A percentile compares a stretch with the other conserved stretches of the same genome.
phyloP scores from a whole-genome alignment of 2,113 vertebrate genomes.

The Pomatorhinus ruficollis region DNA sequence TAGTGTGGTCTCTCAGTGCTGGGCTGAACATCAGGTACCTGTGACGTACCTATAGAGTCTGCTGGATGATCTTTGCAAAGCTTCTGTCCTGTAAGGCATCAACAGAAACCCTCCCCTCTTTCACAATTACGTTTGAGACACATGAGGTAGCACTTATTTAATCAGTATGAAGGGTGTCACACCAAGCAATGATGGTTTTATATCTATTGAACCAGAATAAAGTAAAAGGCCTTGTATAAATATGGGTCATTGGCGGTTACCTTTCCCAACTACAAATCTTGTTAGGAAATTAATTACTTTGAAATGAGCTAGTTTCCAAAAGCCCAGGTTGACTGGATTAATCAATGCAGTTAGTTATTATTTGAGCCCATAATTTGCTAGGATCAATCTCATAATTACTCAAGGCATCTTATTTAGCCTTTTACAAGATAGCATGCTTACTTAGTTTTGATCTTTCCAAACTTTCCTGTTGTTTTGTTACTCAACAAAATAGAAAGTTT shows the following conservation, averaged over 20 bases:
- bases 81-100: background rate
- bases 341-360: background rate
- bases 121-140: background rate
- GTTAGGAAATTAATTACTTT: conserved; percentile 24
- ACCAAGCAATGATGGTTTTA: background rate
- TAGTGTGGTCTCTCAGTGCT: background rate
- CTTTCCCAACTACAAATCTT: background rate
- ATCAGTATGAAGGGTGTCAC: background rate
- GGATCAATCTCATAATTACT: conserved; percentile 2
- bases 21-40: background rate
- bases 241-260: background rate
- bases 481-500: background rate
- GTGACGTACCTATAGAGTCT: background rate
- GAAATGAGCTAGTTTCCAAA: conserved; percentile 2
- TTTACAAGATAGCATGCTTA: background rate
- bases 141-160: background rate
- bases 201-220: background rate
- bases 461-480: background rate
- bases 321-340: background rate
- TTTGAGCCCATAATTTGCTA: background rate
- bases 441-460: background rate
- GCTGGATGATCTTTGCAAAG: background rate
- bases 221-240: background rate
- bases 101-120: background rate
- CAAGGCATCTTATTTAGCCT: background rate